Conservation (phyloP, 2,797 vertebrate genomes). For the Simalia tracyae region DNA sequence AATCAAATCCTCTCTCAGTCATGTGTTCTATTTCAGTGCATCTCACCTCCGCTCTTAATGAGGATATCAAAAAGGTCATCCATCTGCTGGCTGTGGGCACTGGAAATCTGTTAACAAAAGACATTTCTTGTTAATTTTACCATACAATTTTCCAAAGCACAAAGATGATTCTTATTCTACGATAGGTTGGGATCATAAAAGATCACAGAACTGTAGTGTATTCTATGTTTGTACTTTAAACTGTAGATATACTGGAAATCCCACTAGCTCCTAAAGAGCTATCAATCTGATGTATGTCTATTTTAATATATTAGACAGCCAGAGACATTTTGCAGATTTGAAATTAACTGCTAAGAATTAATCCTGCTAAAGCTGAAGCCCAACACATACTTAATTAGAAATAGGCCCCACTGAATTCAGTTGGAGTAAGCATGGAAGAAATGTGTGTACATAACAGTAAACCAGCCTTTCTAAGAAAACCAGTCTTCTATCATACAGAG, state of each 20-base stretch:
- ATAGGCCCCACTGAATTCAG: neutral
- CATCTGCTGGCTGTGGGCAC: slow-evolving; percentile 93
- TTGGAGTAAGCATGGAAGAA: neutral
- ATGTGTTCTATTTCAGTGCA: neutral
- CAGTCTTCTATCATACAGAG: neutral
- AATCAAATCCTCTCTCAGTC: neutral
- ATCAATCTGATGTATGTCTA: neutral
- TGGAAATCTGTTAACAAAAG: slow-evolving; percentile 78
- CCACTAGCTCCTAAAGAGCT: neutral
- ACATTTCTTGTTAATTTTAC: neutral
- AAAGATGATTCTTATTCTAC: neutral
- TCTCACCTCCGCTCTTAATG: slow-evolving; percentile 94
- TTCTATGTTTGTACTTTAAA: neutral
- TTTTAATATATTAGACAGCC: neutral
- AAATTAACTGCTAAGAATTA: neutral
- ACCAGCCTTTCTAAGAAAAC: neutral
- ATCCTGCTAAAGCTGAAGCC: slow-evolving; percentile 6
- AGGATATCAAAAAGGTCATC: slow-evolving; percentile 97
- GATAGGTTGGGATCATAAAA: neutral
- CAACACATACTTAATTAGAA: neutral
- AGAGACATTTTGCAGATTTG: neutral
- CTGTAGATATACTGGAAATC: neutral
- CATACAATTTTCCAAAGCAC: neutral
- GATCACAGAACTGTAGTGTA: too few relatives aligned
- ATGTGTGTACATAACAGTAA: neutral